Conservation (phyloP, 2,113 vertebrate genomes). For the Antennarius striatus region DNA sequence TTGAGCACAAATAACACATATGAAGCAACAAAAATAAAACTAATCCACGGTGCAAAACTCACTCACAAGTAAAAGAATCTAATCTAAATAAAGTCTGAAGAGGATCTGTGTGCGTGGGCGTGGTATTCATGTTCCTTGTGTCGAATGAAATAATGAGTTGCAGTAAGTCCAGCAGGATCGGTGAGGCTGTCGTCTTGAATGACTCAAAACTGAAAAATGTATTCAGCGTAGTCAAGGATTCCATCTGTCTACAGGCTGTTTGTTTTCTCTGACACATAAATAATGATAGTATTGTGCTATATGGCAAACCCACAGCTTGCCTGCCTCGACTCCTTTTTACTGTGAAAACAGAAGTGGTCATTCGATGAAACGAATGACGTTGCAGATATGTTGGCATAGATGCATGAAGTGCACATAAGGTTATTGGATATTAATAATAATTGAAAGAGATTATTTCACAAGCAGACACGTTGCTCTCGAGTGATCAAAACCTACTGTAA, state of each 20-base stretch:
- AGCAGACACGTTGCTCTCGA: too few species aligned
- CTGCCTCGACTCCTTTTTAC: neutral
- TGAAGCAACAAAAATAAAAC: neutral
- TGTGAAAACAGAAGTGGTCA: neutral
- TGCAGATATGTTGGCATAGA: neutral
- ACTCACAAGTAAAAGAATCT: too few species aligned
- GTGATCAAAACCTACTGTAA: neutral
- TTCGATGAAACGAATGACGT: too few species aligned
- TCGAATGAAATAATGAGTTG: constrained; percentile 28
- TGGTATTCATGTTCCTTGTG: constrained; percentile 24
- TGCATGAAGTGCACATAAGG: too few species aligned
- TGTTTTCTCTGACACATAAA: constrained; percentile 46
- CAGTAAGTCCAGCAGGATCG: constrained; percentile 23
- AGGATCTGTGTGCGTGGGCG: constrained; percentile 6
- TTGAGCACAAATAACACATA: neutral
- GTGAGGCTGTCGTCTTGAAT: constrained; percentile 26
- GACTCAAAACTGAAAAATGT: constrained; percentile 45
- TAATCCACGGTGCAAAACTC: too few species aligned
- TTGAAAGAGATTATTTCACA: constrained; percentile 9
- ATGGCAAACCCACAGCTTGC: constrained; percentile 12
- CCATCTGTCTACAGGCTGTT: constrained; percentile 52
- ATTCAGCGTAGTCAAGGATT: constrained; percentile 8
- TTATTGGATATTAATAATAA: constrained; percentile 1
- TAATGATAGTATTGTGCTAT: constrained; percentile 28
- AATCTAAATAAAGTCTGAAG: constrained; percentile 17